Percentiles rank a stretch among this genome's conserved stretches.
Conservation (phyloP, 2,888 invertebrate species). For the Tetranychus piercei region DNA sequence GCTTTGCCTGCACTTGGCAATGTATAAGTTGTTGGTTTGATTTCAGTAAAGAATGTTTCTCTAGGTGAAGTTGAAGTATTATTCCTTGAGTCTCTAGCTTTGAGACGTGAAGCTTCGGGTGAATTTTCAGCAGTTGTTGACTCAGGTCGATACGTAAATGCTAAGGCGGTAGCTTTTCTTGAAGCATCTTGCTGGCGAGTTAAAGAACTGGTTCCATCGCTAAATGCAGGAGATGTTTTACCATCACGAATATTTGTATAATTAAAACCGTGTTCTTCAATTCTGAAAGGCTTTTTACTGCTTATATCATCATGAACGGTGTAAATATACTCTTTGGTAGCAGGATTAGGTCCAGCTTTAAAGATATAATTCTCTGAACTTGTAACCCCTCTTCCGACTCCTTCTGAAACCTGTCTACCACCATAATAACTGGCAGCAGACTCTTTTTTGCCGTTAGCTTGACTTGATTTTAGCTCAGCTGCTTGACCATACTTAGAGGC, state of each 20-base stretch:
- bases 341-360: too few relatives aligned
- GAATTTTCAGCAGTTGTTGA: not conserved
- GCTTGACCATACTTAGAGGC: too few relatives aligned
- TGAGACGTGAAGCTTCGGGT: too few relatives aligned
- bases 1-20: not conserved
- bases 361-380: too few relatives aligned
- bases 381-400: too few relatives aligned
- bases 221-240: not conserved
- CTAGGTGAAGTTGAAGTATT: not conserved
- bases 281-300: too few relatives aligned
- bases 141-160: not conserved
- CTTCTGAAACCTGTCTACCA: too few relatives aligned
- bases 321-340: too few relatives aligned
- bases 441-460: too few relatives aligned
- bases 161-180: not conserved
- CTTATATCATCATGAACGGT: too few relatives aligned
- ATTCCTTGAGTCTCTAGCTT: not conserved
- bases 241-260: not conserved
- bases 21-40: not conserved
- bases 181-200: not conserved
- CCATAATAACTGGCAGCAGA: too few relatives aligned
- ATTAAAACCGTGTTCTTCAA: not conserved
- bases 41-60: not conserved
- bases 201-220: not conserved
- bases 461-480: too few relatives aligned